Percentiles rank a stretch among this genome's conserved stretches.
These are phyloP conservation scores for Drosophila ananassae DNA, from an alignment of 1,140 invertebrate species.

Conservation along the genomic window DNA sequence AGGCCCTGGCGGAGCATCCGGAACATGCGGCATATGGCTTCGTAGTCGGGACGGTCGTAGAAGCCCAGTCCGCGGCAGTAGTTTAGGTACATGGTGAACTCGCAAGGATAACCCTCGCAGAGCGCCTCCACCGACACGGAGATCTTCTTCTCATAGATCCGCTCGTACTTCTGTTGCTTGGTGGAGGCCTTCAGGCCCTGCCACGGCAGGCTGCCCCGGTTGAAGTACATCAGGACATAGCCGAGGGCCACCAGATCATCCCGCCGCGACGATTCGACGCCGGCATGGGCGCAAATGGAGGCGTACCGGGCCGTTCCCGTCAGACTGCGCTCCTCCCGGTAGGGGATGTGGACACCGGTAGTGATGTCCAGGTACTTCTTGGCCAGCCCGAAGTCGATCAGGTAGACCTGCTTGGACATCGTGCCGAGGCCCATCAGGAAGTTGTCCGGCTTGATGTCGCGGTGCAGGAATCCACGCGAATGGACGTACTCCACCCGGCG, in stretches of 20 bases:
- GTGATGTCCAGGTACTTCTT: slow-evolving; percentile 96
- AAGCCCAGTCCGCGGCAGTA: slow-evolving; percentile 96
- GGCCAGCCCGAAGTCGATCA: slow-evolving; percentile 98
- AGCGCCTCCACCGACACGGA: slow-evolving; percentile 95
- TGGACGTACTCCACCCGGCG: slow-evolving; percentile 96
- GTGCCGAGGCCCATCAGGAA: slow-evolving; percentile 98
- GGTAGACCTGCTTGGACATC: slow-evolving; percentile 96
- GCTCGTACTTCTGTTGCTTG: slow-evolving; percentile 98
- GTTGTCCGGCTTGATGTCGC: slow-evolving; percentile 98
- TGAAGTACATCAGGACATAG: slow-evolving; percentile 98
- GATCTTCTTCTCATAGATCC: slow-evolving; percentile 98
- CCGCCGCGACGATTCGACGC: slow-evolving; percentile 93
- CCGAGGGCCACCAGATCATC: slow-evolving; percentile 98
- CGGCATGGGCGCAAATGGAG: slow-evolving; percentile 97
- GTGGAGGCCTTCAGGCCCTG: slow-evolving; percentile 95
- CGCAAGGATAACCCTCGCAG: slow-evolving; percentile 96
- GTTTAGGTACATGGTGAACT: slow-evolving; percentile 98
- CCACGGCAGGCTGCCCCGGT: slow-evolving; percentile 96
- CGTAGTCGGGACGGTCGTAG: slow-evolving; percentile 97
- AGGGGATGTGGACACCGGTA: slow-evolving; percentile 94
- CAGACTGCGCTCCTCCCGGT: slow-evolving; percentile 97
- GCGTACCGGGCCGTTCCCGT: slow-evolving; percentile 98
- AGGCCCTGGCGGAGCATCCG: slow-evolving; percentile 89
- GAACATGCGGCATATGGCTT: slow-evolving; percentile 96
- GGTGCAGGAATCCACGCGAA: slow-evolving; percentile 97